Evolutionary conservation across 2,888 invertebrate species (phyloP).

Genomic region (Latrodectus elegans): DNA sequence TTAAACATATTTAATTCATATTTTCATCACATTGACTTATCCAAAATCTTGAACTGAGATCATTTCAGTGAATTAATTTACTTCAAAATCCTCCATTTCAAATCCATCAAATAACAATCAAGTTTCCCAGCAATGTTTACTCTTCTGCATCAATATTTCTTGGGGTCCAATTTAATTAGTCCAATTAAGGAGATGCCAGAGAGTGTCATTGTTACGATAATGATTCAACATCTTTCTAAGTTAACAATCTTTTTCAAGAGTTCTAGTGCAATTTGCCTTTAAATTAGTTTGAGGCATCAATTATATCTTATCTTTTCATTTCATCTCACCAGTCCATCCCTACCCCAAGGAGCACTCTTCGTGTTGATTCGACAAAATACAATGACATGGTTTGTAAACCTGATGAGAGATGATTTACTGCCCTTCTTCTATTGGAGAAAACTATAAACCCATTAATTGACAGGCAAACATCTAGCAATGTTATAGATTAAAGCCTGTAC

Average conservation of each 20-base stretch:
- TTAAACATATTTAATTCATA: no score
- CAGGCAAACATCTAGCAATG: slow-evolving; percentile 53
- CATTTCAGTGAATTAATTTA: no score
- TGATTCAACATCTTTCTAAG: slow-evolving; percentile 14
- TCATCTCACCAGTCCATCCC: slow-evolving; percentile 23
- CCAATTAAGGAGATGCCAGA: no score
- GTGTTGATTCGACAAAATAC: slow-evolving; percentile 65
- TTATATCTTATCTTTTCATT: slow-evolving; percentile 55
- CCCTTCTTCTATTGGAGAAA: slow-evolving; percentile 58
- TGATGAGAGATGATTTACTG: slow-evolving; percentile 64
- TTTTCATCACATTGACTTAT: no score
- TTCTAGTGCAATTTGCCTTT: slow-evolving; percentile 51
- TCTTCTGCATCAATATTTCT: no score
- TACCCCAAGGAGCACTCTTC: slow-evolving; percentile 22
- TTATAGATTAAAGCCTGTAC: slow-evolving; percentile 27
- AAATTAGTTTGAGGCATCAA: slow-evolving; percentile 40
- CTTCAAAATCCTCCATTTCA: no score
- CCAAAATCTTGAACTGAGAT: no score
- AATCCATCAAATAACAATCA: no score
- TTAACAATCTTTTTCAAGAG: slow-evolving; percentile 58
- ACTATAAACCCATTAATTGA: slow-evolving; percentile 55
- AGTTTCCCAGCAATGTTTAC: no score
- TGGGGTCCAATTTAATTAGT: no score
- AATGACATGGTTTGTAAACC: slow-evolving; percentile 50
- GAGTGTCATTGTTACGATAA: neutral